phyloP scores from a whole-genome alignment of 2,113 vertebrate genomes.

The Blennius ocellaris region DNA sequence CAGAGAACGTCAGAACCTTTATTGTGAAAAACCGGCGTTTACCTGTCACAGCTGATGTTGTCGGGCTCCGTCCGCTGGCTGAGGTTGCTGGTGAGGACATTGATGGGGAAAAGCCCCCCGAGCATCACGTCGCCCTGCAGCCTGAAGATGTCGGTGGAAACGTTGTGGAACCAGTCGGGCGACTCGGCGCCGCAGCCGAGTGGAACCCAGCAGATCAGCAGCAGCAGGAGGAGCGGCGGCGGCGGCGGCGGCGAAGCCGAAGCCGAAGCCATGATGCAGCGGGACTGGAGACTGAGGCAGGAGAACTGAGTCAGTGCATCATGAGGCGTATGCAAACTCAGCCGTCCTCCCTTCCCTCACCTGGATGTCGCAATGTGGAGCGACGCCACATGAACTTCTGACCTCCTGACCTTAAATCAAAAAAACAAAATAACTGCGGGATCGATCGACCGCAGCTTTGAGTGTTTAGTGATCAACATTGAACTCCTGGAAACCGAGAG shows the following conservation, averaged over 20 bases:
- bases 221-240: slow-evolving; percentile 33
- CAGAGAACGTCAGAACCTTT: too few relatives aligned
- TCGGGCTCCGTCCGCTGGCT: slow-evolving; percentile 63
- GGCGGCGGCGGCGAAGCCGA: background rate
- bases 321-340: slow-evolving; percentile 62
- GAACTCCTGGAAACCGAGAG: too few relatives aligned
- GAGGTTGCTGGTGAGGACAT: slow-evolving; percentile 59
- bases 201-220: slow-evolving; percentile 49
- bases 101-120: slow-evolving; percentile 90
- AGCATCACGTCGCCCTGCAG: slow-evolving; percentile 86
- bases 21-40: background rate
- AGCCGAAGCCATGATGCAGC: slow-evolving; percentile 55
- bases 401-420: too few relatives aligned
- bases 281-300: slow-evolving; percentile 1
- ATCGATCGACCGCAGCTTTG: too few relatives aligned
- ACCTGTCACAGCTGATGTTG: slow-evolving; percentile 83
- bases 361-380: slow-evolving; percentile 12
- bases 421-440: too few relatives aligned
- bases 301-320: background rate
- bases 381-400: background rate
- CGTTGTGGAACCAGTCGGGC: slow-evolving; percentile 66
- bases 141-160: slow-evolving; percentile 78
- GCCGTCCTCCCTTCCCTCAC: slow-evolving; percentile 6
- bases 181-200: slow-evolving; percentile 17
- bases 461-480: too few relatives aligned